phyloP scores from a whole-genome alignment of 2,797 vertebrate genomes.

The Anguilla marmorata region DNA sequence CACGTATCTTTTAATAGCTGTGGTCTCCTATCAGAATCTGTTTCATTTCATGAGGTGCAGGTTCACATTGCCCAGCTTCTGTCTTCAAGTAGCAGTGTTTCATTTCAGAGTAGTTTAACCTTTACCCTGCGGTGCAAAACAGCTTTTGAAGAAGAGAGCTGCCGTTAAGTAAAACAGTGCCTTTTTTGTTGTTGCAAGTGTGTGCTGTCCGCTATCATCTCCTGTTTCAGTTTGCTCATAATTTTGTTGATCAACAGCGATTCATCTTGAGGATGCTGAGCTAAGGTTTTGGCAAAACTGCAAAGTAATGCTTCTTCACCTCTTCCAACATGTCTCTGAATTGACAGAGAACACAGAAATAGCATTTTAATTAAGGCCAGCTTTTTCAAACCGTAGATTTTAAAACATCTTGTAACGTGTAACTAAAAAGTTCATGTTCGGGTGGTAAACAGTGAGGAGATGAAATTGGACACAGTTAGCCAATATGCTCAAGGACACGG shows the following conservation, averaged over 20 bases:
- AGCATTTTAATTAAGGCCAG: neutral
- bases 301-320: neutral
- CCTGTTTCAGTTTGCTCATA: neutral
- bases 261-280: neutral
- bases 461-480: neutral
- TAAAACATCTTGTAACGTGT: neutral
- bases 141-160: neutral
- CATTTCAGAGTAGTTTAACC: neutral
- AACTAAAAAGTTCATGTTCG: neutral
- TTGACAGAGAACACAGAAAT: neutral
- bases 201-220: neutral
- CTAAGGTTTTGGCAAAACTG: neutral
- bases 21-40: conserved; percentile 15
- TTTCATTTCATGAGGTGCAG: neutral
- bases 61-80: neutral
- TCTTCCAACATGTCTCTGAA: neutral
- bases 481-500: neutral
- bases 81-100: neutral
- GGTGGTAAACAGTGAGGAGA: neutral
- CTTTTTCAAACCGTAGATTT: neutral
- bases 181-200: neutral
- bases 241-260: neutral
- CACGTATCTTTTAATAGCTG: conserved; percentile 26
- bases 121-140: neutral
- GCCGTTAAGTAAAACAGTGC: neutral